These are phyloP conservation scores for Elysia crispata DNA, from an alignment of 2,888 invertebrate species.

Conservation along the genomic window DNA sequence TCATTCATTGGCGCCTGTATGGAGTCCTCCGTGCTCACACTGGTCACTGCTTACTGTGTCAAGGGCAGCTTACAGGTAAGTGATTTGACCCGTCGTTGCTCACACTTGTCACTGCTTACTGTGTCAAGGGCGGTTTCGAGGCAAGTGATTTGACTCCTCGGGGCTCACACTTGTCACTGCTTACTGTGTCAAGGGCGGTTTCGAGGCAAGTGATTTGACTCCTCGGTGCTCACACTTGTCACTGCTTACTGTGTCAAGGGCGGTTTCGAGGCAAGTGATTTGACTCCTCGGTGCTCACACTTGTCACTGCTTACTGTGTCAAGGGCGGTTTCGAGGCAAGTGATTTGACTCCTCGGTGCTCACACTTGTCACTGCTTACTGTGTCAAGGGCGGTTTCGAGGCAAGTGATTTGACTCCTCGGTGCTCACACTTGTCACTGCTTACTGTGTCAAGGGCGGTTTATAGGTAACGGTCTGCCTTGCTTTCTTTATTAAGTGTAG, in stretches of 20 bases:
- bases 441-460: conserved; percentile 98
- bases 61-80: conserved; percentile 96
- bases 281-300: no score
- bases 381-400: conserved; percentile 98
- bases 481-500: no score
- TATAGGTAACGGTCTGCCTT: conserved; percentile 86
- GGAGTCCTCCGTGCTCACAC: conserved; percentile 88
- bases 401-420: conserved; percentile 84
- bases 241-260: conserved; percentile 99
- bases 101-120: no score
- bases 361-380: conserved; percentile 94
- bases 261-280: conserved; percentile 88
- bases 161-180: conserved; percentile 92
- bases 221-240: conserved; percentile 89
- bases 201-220: conserved; percentile 93
- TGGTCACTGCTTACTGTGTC: conserved; percentile 98
- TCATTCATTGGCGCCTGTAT: conserved; percentile 97
- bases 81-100: not conserved
- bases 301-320: no score
- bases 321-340: conserved; percentile 89
- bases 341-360: conserved; percentile 92
- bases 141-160: conserved; percentile 94
- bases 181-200: conserved; percentile 98
- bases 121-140: conserved; percentile 74
- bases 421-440: conserved; percentile 92